Evolutionary conservation across 2,888 invertebrate species (phyloP), one percentile per base, ranked within the genome.

Genomic region (Arctia plantaginis): DNA sequence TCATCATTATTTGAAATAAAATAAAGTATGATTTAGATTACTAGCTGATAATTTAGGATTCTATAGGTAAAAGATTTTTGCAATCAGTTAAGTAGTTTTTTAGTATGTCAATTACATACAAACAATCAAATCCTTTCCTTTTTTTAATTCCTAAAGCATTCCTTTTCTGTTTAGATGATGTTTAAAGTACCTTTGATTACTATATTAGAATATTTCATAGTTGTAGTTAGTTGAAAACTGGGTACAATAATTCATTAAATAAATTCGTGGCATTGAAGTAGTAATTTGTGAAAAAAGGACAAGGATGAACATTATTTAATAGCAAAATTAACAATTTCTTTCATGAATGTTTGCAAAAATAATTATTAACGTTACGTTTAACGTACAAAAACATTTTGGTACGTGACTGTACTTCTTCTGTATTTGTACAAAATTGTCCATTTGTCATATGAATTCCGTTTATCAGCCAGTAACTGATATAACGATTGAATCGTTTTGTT

Each of bases 391-490:
- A 51, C 30, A 7, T n/a, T 27, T 70, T 70, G 66, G 33, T 72
- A 2, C 15, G 23, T 41, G 65, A 77, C 77, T 80, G 84, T 86
- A 86, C 82, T 51, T 72, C 39, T 64, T 70, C 30, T 74, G 69
- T 20, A n/a, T 62, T 47, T 76, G 80, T 83, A 82, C 76, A 75
- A 80, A 81, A 78, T 81, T 77, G 82, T 81, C 86, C 84, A 88
- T 87, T 87, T 75, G 80, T 74, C 69, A 80, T 85, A 88, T 87
- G 84, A 84, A 82, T 74, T 75, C 69, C 30, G 66, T 70, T 80
- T 82, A 86, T 85, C 81, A 73, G 51, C 55, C 35, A 62, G 30
- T 74, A 77, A 74, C 69, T 64, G 80, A 80, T 85, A 79, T 72
- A 55, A 74, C 80, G 73, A 80, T 80, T 84, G 78, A 81, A 86